Evolutionary conservation across 2,888 invertebrate species (phyloP).

Genomic region (Nezara viridula): DNA sequence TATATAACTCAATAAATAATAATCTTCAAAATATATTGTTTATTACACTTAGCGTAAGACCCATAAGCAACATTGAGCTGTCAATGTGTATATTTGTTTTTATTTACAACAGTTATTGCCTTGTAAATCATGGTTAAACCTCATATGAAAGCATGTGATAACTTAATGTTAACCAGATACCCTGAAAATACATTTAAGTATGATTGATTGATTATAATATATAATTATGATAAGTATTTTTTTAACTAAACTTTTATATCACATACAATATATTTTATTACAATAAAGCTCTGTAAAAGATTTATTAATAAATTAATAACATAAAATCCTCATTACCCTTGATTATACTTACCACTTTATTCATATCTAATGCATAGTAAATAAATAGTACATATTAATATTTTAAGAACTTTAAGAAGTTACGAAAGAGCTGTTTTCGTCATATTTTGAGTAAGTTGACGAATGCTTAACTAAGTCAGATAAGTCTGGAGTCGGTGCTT

Average conservation of each 20-base stretch:
- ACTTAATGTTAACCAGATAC: not conserved
- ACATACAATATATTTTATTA: not conserved
- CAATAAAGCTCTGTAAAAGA: not conserved
- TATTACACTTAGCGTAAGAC: not conserved
- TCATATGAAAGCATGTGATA: not conserved
- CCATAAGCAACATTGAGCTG: not conserved
- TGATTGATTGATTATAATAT: not conserved
- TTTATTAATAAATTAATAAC: not conserved
- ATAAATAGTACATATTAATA: not conserved
- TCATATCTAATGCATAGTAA: no score
- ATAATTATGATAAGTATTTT: not conserved
- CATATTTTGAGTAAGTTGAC: not conserved
- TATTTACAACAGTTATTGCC: not conserved
- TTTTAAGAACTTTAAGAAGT: not conserved
- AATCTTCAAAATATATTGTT: not conserved
- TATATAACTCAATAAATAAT: not conserved
- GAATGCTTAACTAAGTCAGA: not conserved
- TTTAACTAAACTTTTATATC: not conserved
- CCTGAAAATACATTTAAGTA: not conserved
- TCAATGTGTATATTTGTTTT: no score
- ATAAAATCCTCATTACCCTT: not conserved
- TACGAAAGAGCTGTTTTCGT: conserved; percentile 8
- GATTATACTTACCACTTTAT: not conserved
- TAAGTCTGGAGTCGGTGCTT: conserved; percentile 70
- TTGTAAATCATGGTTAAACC: not conserved